These are phyloP conservation scores for Pavo muticus DNA, from an alignment of 2,113 vertebrate genomes.

Conservation along the genomic window DNA sequence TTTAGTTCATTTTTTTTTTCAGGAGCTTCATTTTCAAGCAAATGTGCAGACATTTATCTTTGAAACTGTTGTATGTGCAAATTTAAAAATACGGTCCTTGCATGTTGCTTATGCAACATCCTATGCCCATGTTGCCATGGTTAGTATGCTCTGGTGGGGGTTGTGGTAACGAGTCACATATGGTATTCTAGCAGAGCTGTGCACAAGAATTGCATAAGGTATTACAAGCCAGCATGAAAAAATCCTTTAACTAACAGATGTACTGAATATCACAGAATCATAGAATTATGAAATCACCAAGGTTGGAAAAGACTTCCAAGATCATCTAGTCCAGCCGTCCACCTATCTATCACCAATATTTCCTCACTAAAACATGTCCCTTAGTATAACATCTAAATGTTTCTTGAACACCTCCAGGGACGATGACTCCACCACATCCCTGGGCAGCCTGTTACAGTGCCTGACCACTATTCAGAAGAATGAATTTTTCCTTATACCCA, in stretches of 20 bases:
- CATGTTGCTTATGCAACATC: conserved; percentile 64
- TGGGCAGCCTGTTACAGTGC: no score
- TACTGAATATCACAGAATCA: background rate
- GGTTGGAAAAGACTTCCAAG: no score
- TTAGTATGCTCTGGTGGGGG: conserved; percentile 67
- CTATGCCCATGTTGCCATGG: conserved; percentile 77
- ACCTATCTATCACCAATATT: no score
- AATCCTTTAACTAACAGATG: conserved; percentile 17
- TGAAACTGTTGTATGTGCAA: conserved; percentile 51
- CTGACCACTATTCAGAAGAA: no score
- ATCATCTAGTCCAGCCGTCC: no score
- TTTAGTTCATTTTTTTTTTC: background rate
- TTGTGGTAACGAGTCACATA: conserved; percentile 76
- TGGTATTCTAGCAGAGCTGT: conserved; percentile 59
- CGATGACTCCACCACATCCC: no score
- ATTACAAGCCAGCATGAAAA: conserved; percentile 48
- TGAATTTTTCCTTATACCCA: no score
- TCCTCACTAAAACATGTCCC: no score
- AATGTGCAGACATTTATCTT: conserved; percentile 66
- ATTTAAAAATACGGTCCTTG: conserved; percentile 58
- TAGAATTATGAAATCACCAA: no score
- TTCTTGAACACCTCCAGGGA: no score
- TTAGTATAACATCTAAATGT: no score
- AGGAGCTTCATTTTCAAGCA: background rate
- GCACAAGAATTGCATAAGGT: conserved; percentile 71